Conservation (phyloP, 2,797 vertebrate genomes). For the Tenualosa thibaudeaui region DNA sequence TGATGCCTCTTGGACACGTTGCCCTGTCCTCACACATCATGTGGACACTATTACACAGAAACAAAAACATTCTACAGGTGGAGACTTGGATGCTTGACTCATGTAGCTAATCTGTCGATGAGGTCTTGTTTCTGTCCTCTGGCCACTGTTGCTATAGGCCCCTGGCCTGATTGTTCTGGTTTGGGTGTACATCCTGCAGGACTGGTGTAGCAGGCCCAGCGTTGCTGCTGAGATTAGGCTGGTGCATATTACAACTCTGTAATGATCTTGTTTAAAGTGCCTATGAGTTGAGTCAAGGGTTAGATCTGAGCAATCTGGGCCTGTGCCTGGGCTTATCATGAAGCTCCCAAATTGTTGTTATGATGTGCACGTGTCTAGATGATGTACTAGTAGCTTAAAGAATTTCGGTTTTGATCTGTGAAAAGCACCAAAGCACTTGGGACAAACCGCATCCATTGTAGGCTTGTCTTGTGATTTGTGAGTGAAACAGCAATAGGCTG, state of each 20-base stretch:
- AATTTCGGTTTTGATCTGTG: no score
- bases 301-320: no score
- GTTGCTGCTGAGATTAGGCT: background rate
- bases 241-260: background rate
- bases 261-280: background rate
- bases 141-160: background rate
- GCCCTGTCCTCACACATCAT: background rate
- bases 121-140: background rate
- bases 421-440: no score
- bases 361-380: no score
- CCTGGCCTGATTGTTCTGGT: background rate
- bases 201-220: background rate
- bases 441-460: no score
- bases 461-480: no score
- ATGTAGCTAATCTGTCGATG: background rate
- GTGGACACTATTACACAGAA: background rate
- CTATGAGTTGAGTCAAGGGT: no score
- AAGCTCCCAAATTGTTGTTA: no score
- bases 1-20: background rate
- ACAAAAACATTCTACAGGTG: slow-evolving; percentile 12
- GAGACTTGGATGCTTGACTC: background rate
- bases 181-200: background rate
- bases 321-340: no score
- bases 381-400: no score
- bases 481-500: no score